Evolutionary conservation across 2,113 vertebrate genomes (phyloP).

Genomic region (Nicator chloris): DNA sequence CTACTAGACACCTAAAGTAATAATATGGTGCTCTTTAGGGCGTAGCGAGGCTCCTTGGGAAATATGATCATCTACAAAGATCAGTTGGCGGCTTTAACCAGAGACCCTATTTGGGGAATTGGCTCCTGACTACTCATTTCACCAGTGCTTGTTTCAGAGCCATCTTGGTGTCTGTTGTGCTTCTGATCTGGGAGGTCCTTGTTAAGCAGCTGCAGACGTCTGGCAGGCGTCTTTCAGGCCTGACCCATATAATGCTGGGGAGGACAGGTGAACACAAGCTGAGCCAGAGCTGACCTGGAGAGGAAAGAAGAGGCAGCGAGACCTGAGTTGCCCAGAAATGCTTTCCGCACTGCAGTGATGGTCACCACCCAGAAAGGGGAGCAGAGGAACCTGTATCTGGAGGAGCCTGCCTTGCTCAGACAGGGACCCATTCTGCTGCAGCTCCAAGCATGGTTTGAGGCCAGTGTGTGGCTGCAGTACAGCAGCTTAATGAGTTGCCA

Average conservation of each 20-base stretch:
- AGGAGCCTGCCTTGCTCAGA: background rate
- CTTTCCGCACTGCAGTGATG: accelerated
- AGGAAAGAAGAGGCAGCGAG: background rate
- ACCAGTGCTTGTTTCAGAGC: background rate
- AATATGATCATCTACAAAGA: background rate
- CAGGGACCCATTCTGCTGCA: background rate
- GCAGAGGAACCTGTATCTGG: background rate
- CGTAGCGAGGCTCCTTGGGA: background rate
- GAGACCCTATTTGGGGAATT: background rate
- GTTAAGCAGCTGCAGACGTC: background rate
- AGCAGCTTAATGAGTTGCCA: background rate
- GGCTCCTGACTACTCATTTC: background rate
- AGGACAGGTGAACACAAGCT: background rate
- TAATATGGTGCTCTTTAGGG: background rate
- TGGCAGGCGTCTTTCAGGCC: background rate
- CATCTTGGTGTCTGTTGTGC: accelerated
- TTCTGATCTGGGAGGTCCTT: background rate
- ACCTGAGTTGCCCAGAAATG: background rate
- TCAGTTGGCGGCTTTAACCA: background rate
- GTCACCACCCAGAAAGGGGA: background rate
- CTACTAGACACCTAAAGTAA: background rate
- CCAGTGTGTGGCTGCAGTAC: accelerated
- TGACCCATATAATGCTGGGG: background rate
- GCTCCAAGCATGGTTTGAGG: background rate
- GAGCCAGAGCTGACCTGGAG: background rate